A percentile compares a stretch with the other conserved stretches of the same genome.
These are phyloP conservation scores for Melanaphis sacchari DNA, from an alignment of 1,140 invertebrate species.

Conservation along the genomic window DNA sequence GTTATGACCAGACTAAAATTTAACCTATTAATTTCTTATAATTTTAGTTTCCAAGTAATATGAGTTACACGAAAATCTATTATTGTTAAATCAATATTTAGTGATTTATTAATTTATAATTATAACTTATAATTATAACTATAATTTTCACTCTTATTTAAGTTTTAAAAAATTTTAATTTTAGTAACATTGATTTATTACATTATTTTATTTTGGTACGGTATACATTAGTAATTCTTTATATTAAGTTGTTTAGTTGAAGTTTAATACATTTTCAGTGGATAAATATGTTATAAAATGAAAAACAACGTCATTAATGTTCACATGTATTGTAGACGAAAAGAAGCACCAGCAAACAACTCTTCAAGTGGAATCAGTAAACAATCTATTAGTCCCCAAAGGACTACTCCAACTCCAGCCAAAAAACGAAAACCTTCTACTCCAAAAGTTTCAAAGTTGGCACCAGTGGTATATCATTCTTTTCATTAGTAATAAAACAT, in stretches of 20 bases:
- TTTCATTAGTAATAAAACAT: neutral
- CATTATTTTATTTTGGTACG: too few relatives aligned
- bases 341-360: neutral
- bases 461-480: neutral
- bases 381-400: conserved; percentile 54
- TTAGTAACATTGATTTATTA: too few relatives aligned
- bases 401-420: conserved; percentile 56
- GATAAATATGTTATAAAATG: neutral
- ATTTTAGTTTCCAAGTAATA: too few relatives aligned
- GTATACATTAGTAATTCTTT: neutral
- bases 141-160: neutral
- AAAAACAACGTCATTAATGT: neutral
- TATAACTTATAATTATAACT: neutral
- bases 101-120: neutral
- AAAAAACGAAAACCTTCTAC: conserved; percentile 61
- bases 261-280: neutral
- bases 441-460: conserved; percentile 53
- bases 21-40: neutral
- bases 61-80: too few relatives aligned
- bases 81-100: neutral
- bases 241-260: neutral
- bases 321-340: neutral
- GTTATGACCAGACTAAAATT: neutral
- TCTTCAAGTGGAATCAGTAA: neutral
- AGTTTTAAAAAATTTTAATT: neutral